phyloP scores from a whole-genome alignment of 2,113 vertebrate genomes.

The Alosa alosa region DNA sequence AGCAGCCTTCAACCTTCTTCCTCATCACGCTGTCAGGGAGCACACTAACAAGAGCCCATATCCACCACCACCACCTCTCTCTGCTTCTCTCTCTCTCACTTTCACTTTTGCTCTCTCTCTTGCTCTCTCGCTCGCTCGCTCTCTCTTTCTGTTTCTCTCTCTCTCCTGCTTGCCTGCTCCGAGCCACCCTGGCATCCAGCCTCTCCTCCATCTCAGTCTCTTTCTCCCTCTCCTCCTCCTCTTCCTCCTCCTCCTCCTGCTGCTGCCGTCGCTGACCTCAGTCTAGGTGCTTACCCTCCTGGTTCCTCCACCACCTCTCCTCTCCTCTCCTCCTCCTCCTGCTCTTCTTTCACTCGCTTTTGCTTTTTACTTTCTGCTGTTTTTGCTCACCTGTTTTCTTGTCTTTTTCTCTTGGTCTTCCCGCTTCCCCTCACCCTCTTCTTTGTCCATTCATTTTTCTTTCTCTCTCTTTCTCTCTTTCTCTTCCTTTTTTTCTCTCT shows the following conservation, averaged over 20 bases:
- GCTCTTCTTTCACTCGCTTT: constrained; percentile 27
- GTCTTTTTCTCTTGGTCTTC: constrained; percentile 46
- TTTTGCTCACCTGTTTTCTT: neutral
- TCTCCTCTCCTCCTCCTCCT: constrained; percentile 26
- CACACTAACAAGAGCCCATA: constrained; percentile 92
- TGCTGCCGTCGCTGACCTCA: neutral
- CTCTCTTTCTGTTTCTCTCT: neutral
- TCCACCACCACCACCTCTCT: constrained; percentile 76
- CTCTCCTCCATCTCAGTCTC: neutral
- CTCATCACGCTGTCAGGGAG: constrained; percentile 90
- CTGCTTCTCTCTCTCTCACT: constrained; percentile 65
- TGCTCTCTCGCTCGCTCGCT: constrained; percentile 24
- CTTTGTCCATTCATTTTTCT: constrained; percentile 40
- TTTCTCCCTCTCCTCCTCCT: constrained; percentile 22
- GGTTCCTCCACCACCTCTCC: constrained; percentile 15
- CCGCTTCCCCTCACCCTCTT: constrained; percentile 42
- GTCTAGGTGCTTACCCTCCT: neutral
- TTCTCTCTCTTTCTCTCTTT: neutral
- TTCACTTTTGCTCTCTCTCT: constrained; percentile 37
- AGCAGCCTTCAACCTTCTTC: constrained; percentile 71
- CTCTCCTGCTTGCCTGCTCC: constrained; percentile 45
- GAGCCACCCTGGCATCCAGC: neutral
- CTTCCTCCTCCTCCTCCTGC: constrained; percentile 18
- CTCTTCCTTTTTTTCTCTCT: too few species aligned
- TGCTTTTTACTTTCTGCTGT: neutral